phyloP scores from a whole-genome alignment of 2,888 invertebrate genomes.

The Mantis religiosa region DNA sequence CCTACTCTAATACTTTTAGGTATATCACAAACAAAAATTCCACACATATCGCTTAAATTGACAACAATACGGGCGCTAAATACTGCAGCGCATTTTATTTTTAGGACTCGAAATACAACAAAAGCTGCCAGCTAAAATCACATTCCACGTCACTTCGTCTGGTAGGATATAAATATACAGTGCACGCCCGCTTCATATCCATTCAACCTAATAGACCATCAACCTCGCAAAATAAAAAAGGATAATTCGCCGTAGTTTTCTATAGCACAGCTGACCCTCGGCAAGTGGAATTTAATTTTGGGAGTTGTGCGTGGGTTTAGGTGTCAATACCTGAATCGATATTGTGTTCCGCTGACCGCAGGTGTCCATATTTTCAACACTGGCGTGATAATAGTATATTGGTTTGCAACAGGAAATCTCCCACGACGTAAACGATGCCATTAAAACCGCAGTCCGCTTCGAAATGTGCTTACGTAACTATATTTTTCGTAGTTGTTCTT shows the following conservation, averaged over 20 bases:
- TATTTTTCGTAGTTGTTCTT: no score
- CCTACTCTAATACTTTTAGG: no score
- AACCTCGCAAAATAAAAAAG: background rate
- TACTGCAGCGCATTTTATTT: background rate
- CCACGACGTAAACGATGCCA: background rate
- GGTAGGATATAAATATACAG: background rate
- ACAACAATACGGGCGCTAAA: background rate
- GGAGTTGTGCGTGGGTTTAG: background rate
- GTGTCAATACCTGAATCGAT: background rate
- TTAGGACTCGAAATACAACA: background rate
- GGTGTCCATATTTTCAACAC: background rate
- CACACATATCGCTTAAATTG: no score
- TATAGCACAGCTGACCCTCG: background rate
- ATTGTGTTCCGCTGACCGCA: background rate
- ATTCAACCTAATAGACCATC: background rate
- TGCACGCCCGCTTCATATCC: background rate
- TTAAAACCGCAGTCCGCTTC: no score
- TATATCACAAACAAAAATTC: no score
- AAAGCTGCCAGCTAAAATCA: background rate
- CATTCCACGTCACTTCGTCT: background rate
- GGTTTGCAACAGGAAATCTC: background rate
- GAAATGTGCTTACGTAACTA: no score
- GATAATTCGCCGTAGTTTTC: background rate
- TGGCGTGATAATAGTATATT: background rate
- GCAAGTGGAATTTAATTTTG: background rate